Conservation (phyloP, 1,140 invertebrate genomes). For the Neodiprion lecontei region DNA sequence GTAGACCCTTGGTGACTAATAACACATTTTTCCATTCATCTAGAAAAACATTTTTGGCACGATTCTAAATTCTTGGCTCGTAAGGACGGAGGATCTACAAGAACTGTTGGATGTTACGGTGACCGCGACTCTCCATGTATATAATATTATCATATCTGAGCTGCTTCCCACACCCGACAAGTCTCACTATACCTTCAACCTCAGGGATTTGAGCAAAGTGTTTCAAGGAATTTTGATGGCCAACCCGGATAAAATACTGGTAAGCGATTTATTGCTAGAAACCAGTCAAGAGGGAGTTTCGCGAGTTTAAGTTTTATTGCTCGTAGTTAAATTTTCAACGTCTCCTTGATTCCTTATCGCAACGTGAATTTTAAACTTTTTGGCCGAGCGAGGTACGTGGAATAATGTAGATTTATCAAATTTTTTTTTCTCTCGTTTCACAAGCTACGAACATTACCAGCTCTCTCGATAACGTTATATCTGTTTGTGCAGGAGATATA, state of each 20-base stretch:
- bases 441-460: too few species aligned
- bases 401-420: too few species aligned
- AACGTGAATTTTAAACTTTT: too few species aligned
- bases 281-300: too few species aligned
- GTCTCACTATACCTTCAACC: constrained; percentile 77
- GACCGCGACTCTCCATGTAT: constrained; percentile 68
- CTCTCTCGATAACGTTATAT: too few species aligned
- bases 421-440: too few species aligned
- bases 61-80: constrained; percentile 74
- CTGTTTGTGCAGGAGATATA: too few species aligned
- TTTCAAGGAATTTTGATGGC: constrained; percentile 78
- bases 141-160: constrained; percentile 65
- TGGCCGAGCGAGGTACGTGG: too few species aligned
- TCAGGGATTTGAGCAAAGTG: constrained; percentile 74
- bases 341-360: too few species aligned
- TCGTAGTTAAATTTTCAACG: too few species aligned
- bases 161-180: constrained; percentile 73
- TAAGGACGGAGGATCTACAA: constrained; percentile 47
- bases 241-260: constrained; percentile 60
- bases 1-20: too few species aligned
- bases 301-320: too few species aligned
- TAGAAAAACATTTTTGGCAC: constrained; percentile 72
- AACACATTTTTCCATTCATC: constrained; percentile 25
- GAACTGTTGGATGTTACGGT: constrained; percentile 62
- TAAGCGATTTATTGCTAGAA: constrained; percentile 34